Evolutionary conservation across 1,140 invertebrate genomes (phyloP), one percentile per base, ranked within the genome.

Genomic region (Lycorma delicatula): DNA sequence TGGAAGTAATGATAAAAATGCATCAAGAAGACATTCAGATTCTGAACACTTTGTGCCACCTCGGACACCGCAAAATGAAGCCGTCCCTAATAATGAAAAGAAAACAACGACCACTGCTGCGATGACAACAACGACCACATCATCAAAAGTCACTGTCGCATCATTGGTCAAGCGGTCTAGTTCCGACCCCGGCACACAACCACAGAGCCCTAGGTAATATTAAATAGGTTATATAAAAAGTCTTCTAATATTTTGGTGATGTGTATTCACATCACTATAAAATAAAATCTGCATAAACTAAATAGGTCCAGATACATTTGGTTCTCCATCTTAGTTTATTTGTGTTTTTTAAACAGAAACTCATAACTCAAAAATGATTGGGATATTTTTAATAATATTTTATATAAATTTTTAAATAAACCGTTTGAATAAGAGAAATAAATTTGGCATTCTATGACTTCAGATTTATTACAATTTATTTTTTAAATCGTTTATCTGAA

Each of bases 41-140:
- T 79, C 79, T 29, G 81, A 83, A 63, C 77, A 81, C 54, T 81
- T 82, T 66, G 73, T 77, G 29, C 73, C 77, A 59, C 76, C 78
- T 0, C 75, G 79, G 26, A 70, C 77, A 36, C 79, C 79, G n/a
- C 70, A 70, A 7, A 68, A 77, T 12, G 74, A 79, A 63, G 76
- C 75, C 1, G 36, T 16, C 36, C n/a, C 3, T 11, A 20, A 11
- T 12, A 20, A 11, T 13, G 9, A 22, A 16, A 44, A 44, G 13
- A 44, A 44, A 22, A 16, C 49, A 26, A 18, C 34, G 29, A 26
- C 44, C 11, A 50, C 18, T 28, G 54, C 23, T 12, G 41, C 44
- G 23, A 16, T 20, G 53, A 27, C 38, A 13, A 41, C n/a, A 16
- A 22, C 23, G 41, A 20, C 51, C n/a, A 16, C 56, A 49, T 22